Evolutionary conservation across 2,888 invertebrate species (phyloP), one percentile per base, ranked within the genome.

Genomic region (Hipparchia sbordonii): DNA sequence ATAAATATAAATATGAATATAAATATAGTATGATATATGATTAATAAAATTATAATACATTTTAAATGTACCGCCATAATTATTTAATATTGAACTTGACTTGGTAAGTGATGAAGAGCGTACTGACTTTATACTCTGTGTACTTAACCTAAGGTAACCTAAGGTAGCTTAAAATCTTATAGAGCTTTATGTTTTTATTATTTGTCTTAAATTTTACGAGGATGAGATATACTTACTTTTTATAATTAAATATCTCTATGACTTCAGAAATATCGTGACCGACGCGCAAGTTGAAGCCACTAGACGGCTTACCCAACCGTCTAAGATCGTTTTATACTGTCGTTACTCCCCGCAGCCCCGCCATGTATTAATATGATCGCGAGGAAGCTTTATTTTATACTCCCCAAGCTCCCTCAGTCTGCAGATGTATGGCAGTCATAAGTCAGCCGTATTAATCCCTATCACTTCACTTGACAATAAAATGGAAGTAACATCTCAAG

Each of bases 371-470:
- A 92, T 93, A 92, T 91, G 91, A 93, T 92, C 89, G 88, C 87
- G 80, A 86, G 84, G 86, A 90, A 88, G 91, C 92, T 92, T 92
- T 90, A 92, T 90, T 93, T 91, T 90, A 90, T 88, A 89, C 88
- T 86, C 85, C 86, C 87, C 84, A 80, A 79, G 77, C 84, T 84
- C 86, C 84, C 82, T 79, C 84, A 86, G 89, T 89, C 90, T 87
- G 87, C 84, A 89, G 89, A 94, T 92, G 89, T 90, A 94, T 94
- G 88, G 87, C 93, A 89, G 91, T 93, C 89, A 93, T 94, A 91
- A 94, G 94, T 93, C 92, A 92, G 84, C 88, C 83, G 87, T 91
- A 93, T 89, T 94, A 94, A 93, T 92, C 94, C 89, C 88, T 92
- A 92, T 91, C 91, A 90, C 89, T 93, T 86, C 91, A 90, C 89